A percentile compares a stretch with the other conserved stretches of the same genome.
phyloP scores from a whole-genome alignment of 2,888 invertebrate species.

The Resseliella maxima region DNA sequence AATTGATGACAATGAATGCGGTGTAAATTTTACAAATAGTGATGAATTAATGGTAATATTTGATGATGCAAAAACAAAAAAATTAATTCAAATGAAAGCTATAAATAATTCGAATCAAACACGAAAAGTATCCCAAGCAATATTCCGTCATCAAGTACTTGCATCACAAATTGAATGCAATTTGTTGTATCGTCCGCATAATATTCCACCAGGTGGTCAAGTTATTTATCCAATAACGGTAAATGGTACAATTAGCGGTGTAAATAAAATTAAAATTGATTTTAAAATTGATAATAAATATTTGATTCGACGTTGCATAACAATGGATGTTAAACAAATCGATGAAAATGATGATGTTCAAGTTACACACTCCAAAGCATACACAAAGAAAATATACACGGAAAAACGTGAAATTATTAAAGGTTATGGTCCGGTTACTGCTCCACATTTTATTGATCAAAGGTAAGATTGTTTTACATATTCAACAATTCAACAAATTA shows the following conservation, averaged over 20 bases:
- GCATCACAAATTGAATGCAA: constrained; percentile 17
- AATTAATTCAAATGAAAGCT: neutral
- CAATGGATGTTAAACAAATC: neutral
- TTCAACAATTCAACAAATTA: too few relatives aligned
- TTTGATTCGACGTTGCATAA: neutral
- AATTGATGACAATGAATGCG: neutral
- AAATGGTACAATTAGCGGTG: neutral
- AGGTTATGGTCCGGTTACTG: constrained; percentile 70
- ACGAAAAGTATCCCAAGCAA: neutral
- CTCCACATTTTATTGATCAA: constrained; percentile 73
- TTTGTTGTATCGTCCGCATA: neutral
- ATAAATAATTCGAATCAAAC: neutral
- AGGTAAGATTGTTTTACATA: too few relatives aligned
- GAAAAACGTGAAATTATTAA: constrained; percentile 65
- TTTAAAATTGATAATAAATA: neutral
- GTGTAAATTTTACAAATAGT: constrained; percentile 21
- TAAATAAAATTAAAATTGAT: neutral
- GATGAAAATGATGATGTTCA: constrained; percentile 59
- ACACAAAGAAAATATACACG: constrained; percentile 61
- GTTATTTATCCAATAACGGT: neutral
- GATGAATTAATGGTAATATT: constrained; percentile 47
- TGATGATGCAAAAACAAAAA: neutral
- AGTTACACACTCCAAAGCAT: neutral
- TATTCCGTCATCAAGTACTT: neutral
- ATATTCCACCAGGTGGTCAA: neutral